These are phyloP conservation scores for Eremobia ochroleuca DNA, from an alignment of 2,888 invertebrate species.

Conservation along the genomic window DNA sequence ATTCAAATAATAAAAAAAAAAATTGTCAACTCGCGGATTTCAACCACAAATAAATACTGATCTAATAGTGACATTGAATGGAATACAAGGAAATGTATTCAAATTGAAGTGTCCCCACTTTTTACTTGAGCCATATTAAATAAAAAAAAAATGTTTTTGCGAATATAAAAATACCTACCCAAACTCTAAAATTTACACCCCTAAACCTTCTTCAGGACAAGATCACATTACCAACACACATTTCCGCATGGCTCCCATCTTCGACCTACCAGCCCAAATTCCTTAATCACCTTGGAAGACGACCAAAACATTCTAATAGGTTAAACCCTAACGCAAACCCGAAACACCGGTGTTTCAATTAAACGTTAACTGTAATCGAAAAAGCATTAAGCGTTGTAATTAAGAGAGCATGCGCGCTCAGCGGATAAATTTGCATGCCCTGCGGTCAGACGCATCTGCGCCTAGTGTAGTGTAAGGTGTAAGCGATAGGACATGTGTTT, in stretches of 20 bases:
- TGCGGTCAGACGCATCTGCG: slow-evolving; percentile 72
- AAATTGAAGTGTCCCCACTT: too few species aligned
- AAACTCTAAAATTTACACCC: background rate
- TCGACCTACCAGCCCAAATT: slow-evolving; percentile 54
- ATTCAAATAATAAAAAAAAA: too few species aligned
- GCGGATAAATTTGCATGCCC: slow-evolving; percentile 82
- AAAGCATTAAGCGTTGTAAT: slow-evolving; percentile 85
- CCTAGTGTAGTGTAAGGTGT: slow-evolving; percentile 9
- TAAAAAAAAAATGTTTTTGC: too few species aligned
- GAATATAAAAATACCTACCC: too few species aligned
- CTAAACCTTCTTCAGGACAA: slow-evolving; percentile 3
- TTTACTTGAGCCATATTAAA: too few species aligned
- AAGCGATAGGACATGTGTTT: slow-evolving; percentile 5
- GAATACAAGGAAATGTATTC: too few species aligned
- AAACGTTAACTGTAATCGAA: slow-evolving; percentile 79
- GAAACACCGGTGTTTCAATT: slow-evolving; percentile 71
- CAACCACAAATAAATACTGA: too few species aligned
- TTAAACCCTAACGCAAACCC: slow-evolving; percentile 46
- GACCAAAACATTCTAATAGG: slow-evolving; percentile 44
- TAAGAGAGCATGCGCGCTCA: slow-evolving; percentile 82
- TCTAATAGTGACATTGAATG: too few species aligned
- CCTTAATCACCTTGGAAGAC: slow-evolving; percentile 59
- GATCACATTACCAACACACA: background rate
- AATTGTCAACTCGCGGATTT: too few species aligned
- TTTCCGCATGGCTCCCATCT: background rate